Percentiles rank a stretch among this genome's conserved stretches.
Evolutionary conservation across 2,888 invertebrate genomes (phyloP).

Genomic region (Yponomeuta malinellus): DNA sequence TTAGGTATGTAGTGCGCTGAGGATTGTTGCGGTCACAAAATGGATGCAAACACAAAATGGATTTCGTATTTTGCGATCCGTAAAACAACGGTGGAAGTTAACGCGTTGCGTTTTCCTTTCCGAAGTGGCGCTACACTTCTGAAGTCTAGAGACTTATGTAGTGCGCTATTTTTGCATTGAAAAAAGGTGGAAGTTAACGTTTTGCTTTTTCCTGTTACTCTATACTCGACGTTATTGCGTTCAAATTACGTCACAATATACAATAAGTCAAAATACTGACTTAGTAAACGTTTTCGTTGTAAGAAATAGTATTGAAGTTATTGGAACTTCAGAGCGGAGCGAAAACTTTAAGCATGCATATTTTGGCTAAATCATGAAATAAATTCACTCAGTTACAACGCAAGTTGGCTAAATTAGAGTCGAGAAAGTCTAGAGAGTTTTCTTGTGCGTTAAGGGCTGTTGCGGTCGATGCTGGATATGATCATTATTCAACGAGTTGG

Average conservation of each 20-base stretch:
- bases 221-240: too few relatives aligned
- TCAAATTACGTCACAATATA: too few relatives aligned
- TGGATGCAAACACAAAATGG: conserved; percentile 35
- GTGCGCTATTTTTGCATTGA: not conserved
- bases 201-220: conserved; percentile 35
- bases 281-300: too few relatives aligned
- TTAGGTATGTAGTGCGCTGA: conserved; percentile 30
- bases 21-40: conserved; percentile 75
- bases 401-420: too few relatives aligned
- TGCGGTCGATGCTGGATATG: not conserved
- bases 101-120: too few relatives aligned
- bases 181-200: conserved; percentile 54
- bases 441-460: not conserved
- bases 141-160: not conserved
- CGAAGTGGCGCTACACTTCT: too few relatives aligned
- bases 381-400: too few relatives aligned
- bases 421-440: not conserved
- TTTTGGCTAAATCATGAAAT: too few relatives aligned
- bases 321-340: too few relatives aligned
- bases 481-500: not conserved
- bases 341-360: too few relatives aligned
- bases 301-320: too few relatives aligned
- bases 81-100: conserved; percentile 52
- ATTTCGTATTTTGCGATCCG: conserved; percentile 71
- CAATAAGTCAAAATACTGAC: too few relatives aligned